Evolutionary conservation across 2,797 vertebrate species (phyloP), one percentile per base, ranked within the genome.

Genomic region (Rhynchotus rufescens): DNA sequence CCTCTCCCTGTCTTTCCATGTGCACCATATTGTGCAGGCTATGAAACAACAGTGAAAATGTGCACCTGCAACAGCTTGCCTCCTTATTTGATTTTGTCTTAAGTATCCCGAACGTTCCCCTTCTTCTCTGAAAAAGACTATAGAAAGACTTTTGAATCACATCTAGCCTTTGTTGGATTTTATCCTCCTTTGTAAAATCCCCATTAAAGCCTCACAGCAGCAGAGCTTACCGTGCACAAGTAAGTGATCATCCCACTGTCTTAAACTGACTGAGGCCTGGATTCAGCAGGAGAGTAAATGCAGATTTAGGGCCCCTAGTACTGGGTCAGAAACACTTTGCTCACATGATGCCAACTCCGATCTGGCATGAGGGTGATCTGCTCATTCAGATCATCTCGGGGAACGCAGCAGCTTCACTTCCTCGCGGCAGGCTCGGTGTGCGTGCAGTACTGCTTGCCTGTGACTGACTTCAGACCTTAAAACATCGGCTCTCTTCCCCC

Each of bases 401-500:
- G 80, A 71, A 49, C 45, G 57, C 86, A 93, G 84, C 88, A 91
- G 79, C 72, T 93, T 92, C 92, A 90, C 88, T 91, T 92, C 92
- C 28, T 92, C 62, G 86, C 90, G 92, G 89, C 86, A 94, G 93
- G 68, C 61, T 91, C 88, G 82, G 45, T 62, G 76, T 90, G 88
- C 86, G 36, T 75, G 84, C 0, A 6, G 72, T 90, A 49, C 90
- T 86, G 90, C 88, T 95, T 94, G 86, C 77, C 91, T 80, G 54
- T 80, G 90, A 78, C 86, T 88, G 88, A 72, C 84, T 94, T 86
- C 90, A 91, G 82, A 80, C 86, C 59, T 96, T 95, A 91, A 94
- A 95, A 90, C 95, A 95, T 88, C n/a, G 0, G 79, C 76, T 95
- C 92, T 92, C 95, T 90, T 88, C 72, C 25, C 25, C 30, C 26